These are phyloP conservation scores for Ischnura elegans DNA, from an alignment of 2,888 invertebrate genomes.

Conservation along the genomic window DNA sequence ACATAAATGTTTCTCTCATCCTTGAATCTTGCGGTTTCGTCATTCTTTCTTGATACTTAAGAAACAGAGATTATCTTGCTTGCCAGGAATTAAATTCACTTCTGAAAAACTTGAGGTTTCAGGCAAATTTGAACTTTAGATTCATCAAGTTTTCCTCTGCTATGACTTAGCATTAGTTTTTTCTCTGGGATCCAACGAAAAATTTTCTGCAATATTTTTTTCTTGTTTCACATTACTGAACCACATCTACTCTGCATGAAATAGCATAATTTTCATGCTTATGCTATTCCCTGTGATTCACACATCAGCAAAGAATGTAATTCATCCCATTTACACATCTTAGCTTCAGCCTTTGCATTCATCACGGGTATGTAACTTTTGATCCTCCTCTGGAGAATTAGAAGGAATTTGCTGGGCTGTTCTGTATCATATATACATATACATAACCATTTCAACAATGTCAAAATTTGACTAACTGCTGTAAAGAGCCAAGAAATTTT, in stretches of 20 bases:
- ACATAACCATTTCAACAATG: neutral
- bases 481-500: neutral
- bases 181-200: neutral
- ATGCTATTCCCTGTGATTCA: neutral
- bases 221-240: neutral
- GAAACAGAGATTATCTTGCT: too few relatives aligned
- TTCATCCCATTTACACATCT: neutral
- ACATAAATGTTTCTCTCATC: too few relatives aligned
- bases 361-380: neutral
- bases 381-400: neutral
- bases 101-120: too few relatives aligned
- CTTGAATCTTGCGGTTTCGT: too few relatives aligned
- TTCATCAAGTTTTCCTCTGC: too few relatives aligned
- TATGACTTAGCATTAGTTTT: too few relatives aligned
- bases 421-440: neutral
- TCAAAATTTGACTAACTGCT: neutral
- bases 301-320: neutral
- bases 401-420: neutral
- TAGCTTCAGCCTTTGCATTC: neutral
- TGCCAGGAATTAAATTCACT: too few relatives aligned
- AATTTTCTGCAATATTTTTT: neutral
- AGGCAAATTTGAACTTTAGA: too few relatives aligned
- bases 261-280: neutral
- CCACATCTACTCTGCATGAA: neutral
- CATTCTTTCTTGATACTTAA: neutral